Evolutionary conservation across 53 echinoderm and acorn worm species (phyloP).

Genomic region (Echinometra lucunter): DNA sequence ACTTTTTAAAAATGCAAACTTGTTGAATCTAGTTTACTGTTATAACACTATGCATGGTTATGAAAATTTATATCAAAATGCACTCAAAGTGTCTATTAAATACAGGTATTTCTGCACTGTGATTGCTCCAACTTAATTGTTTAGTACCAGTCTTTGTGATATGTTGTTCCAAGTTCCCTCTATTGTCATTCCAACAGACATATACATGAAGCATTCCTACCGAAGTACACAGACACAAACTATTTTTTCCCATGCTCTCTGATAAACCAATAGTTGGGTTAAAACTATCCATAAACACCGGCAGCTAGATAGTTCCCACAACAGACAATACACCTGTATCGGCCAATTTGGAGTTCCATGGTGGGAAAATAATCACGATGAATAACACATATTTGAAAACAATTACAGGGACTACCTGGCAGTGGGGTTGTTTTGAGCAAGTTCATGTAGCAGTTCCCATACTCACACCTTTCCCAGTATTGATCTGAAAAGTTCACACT

Average conservation of each 20-base stretch:
- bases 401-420: background rate
- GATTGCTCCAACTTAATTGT: background rate
- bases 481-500: slow-evolving; percentile 29
- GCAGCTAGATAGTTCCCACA: slow-evolving; percentile 10
- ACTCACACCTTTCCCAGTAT: slow-evolving; percentile 42
- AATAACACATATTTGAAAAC: slow-evolving; percentile 56
- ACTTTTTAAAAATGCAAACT: no score
- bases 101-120: background rate
- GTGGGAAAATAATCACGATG: slow-evolving; percentile 47
- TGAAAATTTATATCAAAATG: background rate
- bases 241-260: background rate
- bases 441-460: slow-evolving; percentile 45
- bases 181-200: background rate
- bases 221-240: background rate
- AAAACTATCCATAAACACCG: background rate
- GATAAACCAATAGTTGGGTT: background rate
- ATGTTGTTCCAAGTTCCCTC: background rate
- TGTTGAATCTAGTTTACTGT: background rate
- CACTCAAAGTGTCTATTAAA: background rate
- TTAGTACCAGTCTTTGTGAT: background rate
- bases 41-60: background rate
- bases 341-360: background rate
- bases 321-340: background rate
- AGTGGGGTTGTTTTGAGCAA: slow-evolving; percentile 20
- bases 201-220: background rate